A percentile compares a stretch with the other conserved stretches of the same genome.
Conservation (phyloP, 2,888 invertebrate genomes). For the Entomobrya proxima region DNA sequence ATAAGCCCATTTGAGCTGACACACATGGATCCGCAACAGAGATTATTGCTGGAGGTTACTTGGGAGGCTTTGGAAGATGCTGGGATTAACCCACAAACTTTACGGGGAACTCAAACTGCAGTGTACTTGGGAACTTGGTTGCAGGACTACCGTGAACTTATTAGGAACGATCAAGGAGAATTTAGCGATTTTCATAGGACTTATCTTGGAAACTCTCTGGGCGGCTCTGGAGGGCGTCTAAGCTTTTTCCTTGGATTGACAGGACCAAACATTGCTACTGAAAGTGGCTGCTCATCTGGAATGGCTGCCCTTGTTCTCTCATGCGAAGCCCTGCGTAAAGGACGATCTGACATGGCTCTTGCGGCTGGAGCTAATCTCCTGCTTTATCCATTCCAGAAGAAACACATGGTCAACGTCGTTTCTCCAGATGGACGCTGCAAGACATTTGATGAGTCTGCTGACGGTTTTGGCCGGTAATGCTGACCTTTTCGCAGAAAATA, state of each 20-base stretch:
- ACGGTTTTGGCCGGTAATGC: constrained; percentile 66
- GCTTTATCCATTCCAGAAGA: constrained; percentile 56
- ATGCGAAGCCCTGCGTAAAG: constrained; percentile 36
- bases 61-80: constrained; percentile 70
- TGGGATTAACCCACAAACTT: constrained; percentile 35
- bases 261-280: constrained; percentile 69
- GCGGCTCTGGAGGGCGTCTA: constrained; percentile 61
- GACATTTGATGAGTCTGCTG: constrained; percentile 66
- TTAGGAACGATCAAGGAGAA: constrained; percentile 27
- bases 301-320: constrained; percentile 61
- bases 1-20: constrained; percentile 50
- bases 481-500: too few relatives aligned
- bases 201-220: constrained; percentile 77
- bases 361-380: constrained; percentile 68
- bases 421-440: constrained; percentile 51
- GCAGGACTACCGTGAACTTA: constrained; percentile 47
- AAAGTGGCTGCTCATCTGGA: constrained; percentile 53
- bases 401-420: constrained; percentile 61
- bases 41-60: constrained; percentile 63
- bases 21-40: constrained; percentile 66
- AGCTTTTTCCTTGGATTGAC: constrained; percentile 61
- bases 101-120: constrained; percentile 60
- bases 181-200: constrained; percentile 68
- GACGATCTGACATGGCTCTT: constrained; percentile 43
- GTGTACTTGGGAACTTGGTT: constrained; percentile 47